These are phyloP conservation scores for Brachionus paranguensis DNA, from an alignment of 1,140 invertebrate species.

Conservation along the genomic window DNA sequence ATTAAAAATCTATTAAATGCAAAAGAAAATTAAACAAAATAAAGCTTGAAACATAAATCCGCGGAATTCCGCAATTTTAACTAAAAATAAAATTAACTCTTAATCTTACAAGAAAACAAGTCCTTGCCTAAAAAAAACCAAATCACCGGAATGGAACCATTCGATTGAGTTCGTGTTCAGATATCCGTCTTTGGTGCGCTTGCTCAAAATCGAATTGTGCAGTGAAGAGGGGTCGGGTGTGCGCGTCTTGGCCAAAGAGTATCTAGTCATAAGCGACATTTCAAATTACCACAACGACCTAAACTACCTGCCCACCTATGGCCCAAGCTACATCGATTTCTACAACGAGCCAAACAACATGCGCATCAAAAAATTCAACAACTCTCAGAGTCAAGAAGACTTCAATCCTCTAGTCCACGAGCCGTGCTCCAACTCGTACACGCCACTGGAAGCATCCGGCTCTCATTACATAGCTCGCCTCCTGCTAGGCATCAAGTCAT, in stretches of 20 bases:
- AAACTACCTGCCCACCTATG: conserved; percentile 1
- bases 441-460: neutral
- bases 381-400: neutral
- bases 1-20: too few relatives aligned
- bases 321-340: neutral
- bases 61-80: too few relatives aligned
- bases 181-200: neutral
- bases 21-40: too few relatives aligned
- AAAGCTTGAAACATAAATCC: too few relatives aligned
- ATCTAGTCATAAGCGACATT: conserved; percentile 11
- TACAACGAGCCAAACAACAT: conserved; percentile 28
- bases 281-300: neutral
- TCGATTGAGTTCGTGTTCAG: conserved; percentile 2
- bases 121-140: neutral
- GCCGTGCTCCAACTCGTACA: neutral
- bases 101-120: neutral
- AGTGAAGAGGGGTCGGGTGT: neutral
- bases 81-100: neutral
- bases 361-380: neutral
- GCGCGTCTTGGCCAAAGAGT: neutral
- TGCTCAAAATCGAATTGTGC: conserved; percentile 35
- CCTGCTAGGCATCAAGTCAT: neutral
- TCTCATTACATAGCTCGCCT: neutral
- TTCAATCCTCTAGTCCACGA: neutral
- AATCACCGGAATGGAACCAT: neutral